Conservation (phyloP, 1,140 invertebrate species). For the Pogonognathellus flavescens region DNA sequence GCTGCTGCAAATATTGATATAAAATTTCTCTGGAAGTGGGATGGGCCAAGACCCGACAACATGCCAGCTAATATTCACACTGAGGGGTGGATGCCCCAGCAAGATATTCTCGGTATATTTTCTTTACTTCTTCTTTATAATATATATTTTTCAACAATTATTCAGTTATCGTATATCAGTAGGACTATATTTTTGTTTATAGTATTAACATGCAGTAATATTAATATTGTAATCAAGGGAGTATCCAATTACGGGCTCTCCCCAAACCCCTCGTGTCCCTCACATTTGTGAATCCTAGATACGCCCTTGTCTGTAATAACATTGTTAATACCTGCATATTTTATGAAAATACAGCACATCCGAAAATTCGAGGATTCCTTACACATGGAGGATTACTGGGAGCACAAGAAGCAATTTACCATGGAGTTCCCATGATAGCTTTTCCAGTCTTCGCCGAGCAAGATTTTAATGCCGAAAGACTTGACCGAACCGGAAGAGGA, state of each 20-base stretch:
- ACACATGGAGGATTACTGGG: constrained; percentile 57
- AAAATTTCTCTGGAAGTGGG: constrained; percentile 65
- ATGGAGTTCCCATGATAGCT: constrained; percentile 50
- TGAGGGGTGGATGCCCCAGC: constrained; percentile 58
- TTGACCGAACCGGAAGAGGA: constrained; percentile 20
- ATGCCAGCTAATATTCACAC: constrained; percentile 55
- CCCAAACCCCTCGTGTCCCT: too few species aligned
- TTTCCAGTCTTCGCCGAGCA: constrained; percentile 59
- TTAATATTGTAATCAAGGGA: too few species aligned
- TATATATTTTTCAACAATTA: too few species aligned
- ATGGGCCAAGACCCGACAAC: constrained; percentile 14
- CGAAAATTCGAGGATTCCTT: constrained; percentile 57
- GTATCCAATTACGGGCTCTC: too few species aligned
- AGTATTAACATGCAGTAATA: too few species aligned
- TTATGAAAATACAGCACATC: constrained; percentile 51
- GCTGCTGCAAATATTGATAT: constrained; percentile 48
- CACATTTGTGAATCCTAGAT: too few species aligned
- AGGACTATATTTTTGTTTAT: too few species aligned
- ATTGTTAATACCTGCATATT: neutral
- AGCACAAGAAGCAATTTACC: constrained; percentile 51
- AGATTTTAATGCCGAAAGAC: constrained; percentile 52
- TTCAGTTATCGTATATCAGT: too few species aligned
- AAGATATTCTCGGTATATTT: constrained; percentile 56
- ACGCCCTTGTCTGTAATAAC: too few species aligned
- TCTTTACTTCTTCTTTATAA: too few species aligned